These are phyloP conservation scores for Salmo trutta DNA, from an alignment of 2,797 vertebrate genomes.

Conservation along the genomic window DNA sequence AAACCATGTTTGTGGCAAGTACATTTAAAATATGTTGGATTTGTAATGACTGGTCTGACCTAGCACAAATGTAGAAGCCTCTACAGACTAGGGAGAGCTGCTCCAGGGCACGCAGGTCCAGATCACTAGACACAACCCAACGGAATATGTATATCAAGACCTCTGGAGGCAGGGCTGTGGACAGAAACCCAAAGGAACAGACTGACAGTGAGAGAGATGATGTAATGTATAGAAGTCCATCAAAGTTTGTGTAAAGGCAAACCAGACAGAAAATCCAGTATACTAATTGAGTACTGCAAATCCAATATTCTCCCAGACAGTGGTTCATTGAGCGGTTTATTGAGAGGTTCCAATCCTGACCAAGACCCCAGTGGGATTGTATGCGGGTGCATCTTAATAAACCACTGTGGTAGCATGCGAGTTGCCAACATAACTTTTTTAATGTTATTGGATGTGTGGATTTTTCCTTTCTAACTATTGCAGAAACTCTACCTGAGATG, in stretches of 20 bases:
- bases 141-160: constrained; percentile 98
- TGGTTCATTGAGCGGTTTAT: not conserved
- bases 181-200: constrained; percentile 28
- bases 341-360: no score
- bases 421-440: no score
- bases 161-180: constrained; percentile 88
- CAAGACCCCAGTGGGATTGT: not conserved
- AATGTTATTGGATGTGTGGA: not conserved
- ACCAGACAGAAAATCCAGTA: not conserved
- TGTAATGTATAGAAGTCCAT: not conserved
- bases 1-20: not conserved
- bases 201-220: not conserved
- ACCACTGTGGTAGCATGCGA: not conserved
- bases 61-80: constrained; percentile 97
- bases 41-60: constrained; percentile 72
- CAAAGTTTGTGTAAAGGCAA: not conserved
- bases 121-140: constrained; percentile 96
- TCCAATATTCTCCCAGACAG: not conserved
- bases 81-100: constrained; percentile 94
- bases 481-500: constrained; percentile 83
- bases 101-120: constrained; percentile 94
- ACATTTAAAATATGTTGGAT: not conserved
- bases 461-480: not conserved
- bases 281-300: not conserved
- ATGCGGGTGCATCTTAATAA: no score